These are phyloP conservation scores for Spinus pinus DNA, from an alignment of 2,797 vertebrate species.

Conservation along the genomic window DNA sequence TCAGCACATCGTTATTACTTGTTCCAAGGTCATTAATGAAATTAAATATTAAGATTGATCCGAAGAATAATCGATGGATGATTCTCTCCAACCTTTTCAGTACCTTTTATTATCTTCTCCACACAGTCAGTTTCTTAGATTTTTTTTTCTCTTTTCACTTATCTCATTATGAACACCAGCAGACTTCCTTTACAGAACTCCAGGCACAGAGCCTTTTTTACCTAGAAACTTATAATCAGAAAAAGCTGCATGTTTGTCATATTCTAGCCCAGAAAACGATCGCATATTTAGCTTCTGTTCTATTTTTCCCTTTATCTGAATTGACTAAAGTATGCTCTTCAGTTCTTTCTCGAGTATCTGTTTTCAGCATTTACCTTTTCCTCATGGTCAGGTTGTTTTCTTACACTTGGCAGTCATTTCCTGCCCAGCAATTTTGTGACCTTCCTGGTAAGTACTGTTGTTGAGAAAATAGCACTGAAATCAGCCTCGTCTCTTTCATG, in stretches of 20 bases:
- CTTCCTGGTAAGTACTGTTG: neutral
- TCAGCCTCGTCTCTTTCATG: neutral
- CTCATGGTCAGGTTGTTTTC: neutral
- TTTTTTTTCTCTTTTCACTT: neutral
- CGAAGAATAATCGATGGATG: neutral
- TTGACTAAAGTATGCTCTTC: neutral
- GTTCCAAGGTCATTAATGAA: conserved; percentile 29
- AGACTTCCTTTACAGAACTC: neutral
- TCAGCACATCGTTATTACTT: conserved; percentile 17
- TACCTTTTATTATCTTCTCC: neutral
- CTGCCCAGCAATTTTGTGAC: neutral
- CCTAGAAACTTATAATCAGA: neutral
- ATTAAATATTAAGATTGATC: conserved; percentile 27
- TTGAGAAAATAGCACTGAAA: neutral
- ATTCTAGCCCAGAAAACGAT: neutral
- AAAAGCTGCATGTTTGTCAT: neutral
- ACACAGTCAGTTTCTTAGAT: neutral
- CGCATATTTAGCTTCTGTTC: neutral
- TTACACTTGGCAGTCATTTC: neutral
- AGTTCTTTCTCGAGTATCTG: neutral
- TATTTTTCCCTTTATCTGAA: neutral
- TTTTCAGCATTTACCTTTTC: neutral
- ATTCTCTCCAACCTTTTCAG: neutral
- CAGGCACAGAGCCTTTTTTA: neutral
- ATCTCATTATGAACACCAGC: neutral